Evolutionary conservation across 2,113 vertebrate species (phyloP), one percentile per base, ranked within the genome.

Genomic region (Nicator chloris): DNA sequence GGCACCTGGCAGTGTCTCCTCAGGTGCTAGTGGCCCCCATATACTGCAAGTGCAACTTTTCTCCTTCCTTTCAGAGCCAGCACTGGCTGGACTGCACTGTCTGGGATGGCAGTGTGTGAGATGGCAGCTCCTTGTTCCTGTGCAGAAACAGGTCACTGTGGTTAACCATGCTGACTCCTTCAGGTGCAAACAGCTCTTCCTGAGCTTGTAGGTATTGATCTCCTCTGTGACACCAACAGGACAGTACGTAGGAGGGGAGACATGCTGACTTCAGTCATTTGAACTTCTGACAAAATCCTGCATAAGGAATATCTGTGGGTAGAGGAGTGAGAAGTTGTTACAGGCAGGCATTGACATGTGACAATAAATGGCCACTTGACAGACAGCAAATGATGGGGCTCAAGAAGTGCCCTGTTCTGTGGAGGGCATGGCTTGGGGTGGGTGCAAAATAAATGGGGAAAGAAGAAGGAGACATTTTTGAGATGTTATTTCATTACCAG

Each of bases 101-200:
- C 42, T 71, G 73, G 83, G 44, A 26, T 9, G 8, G 35, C 40
- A 61, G 37, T 1, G 6, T 94, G 71, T 92, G 91, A 96, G 86
- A 82, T 6, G 0, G 47, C 2, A 18, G 79, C 35, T 86, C 79
- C 84, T 90, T 83, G 81, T 92, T 95, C 65, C 61, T 82, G 45
- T 71, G 68, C 69, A 95, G 94, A 84, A 97, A 53, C 90, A 86
- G 81, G 86, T 88, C 90, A 84, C 61, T 8, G 70, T 92, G 95
- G 93, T 95, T 96, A 96, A 96, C 94, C 92, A 64, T 15, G 18
- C 71, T 76, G 63, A 56, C 59, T 97, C 49, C 56, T 86, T 54
- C 5, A 68, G 87, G 72, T 88, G 71, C 70, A 80, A 39, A 72
- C 3, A 5, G 11, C 5, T 80, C 92, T 90, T 90, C n/a, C 85